A percentile compares a stretch with the other conserved stretches of the same genome.
These are phyloP conservation scores for Zingel zingel DNA, from an alignment of 2,113 vertebrate genomes.

Conservation along the genomic window DNA sequence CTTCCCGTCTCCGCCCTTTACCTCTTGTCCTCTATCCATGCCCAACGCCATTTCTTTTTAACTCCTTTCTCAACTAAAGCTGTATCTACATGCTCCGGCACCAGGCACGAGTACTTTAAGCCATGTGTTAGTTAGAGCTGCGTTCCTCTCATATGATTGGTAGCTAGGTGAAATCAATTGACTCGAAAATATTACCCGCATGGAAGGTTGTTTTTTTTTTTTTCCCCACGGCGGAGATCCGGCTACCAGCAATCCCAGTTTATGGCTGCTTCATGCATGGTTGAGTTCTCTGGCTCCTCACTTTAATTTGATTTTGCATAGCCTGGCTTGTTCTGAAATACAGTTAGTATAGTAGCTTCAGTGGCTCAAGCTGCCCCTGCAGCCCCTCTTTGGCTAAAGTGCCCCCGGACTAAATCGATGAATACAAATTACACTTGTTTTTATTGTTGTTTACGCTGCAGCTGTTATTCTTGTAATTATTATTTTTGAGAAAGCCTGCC, in stretches of 20 bases:
- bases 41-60: too few species aligned
- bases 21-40: too few species aligned
- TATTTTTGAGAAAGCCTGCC: neutral
- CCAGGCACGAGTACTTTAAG: too few species aligned
- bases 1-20: too few species aligned
- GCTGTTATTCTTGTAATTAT: neutral
- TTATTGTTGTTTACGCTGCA: neutral
- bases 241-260: neutral
- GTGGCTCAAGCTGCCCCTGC: neutral
- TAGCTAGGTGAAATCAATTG: too few species aligned
- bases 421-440: neutral
- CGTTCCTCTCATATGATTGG: too few species aligned
- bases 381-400: neutral
- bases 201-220: too few species aligned
- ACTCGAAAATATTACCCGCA: too few species aligned
- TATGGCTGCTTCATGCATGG: conserved; percentile 4
- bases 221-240: too few species aligned
- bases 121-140: too few species aligned
- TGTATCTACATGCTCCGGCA: too few species aligned
- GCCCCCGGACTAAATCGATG: neutral
- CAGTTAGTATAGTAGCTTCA: neutral
- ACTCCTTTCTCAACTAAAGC: too few species aligned
- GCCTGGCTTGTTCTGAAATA: neutral
- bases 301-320: neutral
- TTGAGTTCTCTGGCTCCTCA: neutral